Evolutionary conservation across 2,797 vertebrate genomes (phyloP).

Genomic region (Florisuga fusca): DNA sequence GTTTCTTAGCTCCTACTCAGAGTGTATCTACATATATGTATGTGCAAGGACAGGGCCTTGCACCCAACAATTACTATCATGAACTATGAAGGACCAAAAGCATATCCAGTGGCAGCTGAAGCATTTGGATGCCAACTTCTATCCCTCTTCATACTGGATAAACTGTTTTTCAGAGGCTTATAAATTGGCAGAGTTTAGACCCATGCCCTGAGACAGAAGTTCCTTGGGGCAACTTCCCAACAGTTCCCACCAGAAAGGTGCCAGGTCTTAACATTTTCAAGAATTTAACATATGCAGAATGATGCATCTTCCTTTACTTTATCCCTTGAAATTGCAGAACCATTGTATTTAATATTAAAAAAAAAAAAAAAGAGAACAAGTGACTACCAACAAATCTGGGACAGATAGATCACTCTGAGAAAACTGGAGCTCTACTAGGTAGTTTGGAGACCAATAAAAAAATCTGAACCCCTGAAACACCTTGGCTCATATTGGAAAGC

Average conservation of each 20-base stretch:
- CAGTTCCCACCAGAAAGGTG: background rate
- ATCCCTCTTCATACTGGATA: background rate
- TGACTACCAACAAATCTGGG: background rate
- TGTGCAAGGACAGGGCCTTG: background rate
- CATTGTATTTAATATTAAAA: background rate
- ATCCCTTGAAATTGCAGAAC: background rate
- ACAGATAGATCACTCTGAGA: background rate
- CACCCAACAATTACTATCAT: background rate
- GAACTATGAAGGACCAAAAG: background rate
- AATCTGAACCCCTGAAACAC: background rate
- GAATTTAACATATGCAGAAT: background rate
- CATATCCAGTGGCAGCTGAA: background rate
- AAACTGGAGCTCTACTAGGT: background rate
- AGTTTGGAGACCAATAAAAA: background rate
- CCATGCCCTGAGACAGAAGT: background rate
- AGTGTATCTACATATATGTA: background rate
- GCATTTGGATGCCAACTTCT: background rate
- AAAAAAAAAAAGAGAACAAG: background rate
- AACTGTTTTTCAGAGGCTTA: background rate
- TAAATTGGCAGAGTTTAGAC: background rate
- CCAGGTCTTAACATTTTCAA: background rate
- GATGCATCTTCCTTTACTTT: background rate
- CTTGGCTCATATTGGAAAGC: background rate
- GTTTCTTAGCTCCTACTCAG: conserved; percentile 10
- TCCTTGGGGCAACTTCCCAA: background rate